Base-by-base conservation (phyloP, 2,113 vertebrate genomes). In the Eptesicus fuscus region DNA sequence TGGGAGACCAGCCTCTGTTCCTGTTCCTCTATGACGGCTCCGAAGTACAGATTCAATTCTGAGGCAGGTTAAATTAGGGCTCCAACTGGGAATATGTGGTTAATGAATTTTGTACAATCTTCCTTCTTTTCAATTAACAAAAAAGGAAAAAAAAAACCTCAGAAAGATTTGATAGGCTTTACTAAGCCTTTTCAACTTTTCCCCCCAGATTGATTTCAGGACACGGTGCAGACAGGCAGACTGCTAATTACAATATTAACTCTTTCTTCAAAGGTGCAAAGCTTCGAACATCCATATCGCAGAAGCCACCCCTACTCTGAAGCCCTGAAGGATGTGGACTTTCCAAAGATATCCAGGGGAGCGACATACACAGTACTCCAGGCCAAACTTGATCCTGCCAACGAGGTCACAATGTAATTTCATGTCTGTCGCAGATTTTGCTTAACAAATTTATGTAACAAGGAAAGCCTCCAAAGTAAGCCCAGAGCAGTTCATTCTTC, bases 21-120 rank as follows among this genome's bases (percentile, higher is more conserved):
- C 49, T 69, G 7, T 47, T 73, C 56, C 61, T 90, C 40, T 49
- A 78, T 13, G 47, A 35, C n/a, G 47, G 1, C 42, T 63, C 53
- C 61, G 71, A 96, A 91, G 76, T 32, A 71, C 40, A 61, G 67
- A 94, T 77, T 85, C 77, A 79, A 79, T 96, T 92, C 85, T 88
- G 73, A 93, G 37, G 42, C 49, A 93, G 74, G 83, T 92, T 93
- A 95, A 88, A 94, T 47, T 40, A 42, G 20, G 71, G 51, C 23
- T 35, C 9, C 90, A 95, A 32, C 13, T 65, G 93, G 90, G 93
- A 95, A 88, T 92, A 88, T 11, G 61, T 65, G 47, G 30, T 88
- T 97, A 97, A 96, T 96, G 94, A 96, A 88, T 95, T 93, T 70
- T 77, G 8, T 73, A 80, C 37, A 44, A 69, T 84, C 79, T 93